Evolutionary conservation across 2,113 vertebrate species (phyloP), one percentile per base, ranked within the genome.

Genomic region (Euleptes europaea): DNA sequence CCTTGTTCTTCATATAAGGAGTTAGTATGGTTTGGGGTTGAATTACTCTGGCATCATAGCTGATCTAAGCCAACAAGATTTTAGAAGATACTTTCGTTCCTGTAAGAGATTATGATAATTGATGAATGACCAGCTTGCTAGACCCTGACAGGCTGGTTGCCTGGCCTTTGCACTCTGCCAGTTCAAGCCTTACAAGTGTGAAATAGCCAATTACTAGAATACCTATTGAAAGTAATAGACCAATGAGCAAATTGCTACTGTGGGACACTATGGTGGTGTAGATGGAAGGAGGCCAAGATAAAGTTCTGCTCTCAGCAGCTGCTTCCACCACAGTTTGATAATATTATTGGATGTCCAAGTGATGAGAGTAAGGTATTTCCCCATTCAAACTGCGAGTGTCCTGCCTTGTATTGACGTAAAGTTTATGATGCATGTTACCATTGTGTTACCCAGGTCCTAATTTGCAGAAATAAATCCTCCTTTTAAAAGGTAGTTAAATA

Each of bases 191-290:
- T 96, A 97, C 98, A 97, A 98, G 97, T 99, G 97, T 98, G 98
- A 99, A 99, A 99, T 98, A 98, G 97, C 97, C 98, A 99, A 99
- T 99, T 99, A 99, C 98, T 97, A 93, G 89, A 90, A 97, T 96
- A 96, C 96, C 96, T 97, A 97, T 97, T 97, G 96, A 96, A 97
- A 96, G 97, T 97, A 98, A 98, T 97, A 98, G 97, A 95, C 97
- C 97, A 97, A 97, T 98, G 98, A 98, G 97, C 97, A 98, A 98
- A 98, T 97, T 97, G 97, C 97, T 97, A 96, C 97, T 96, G 93
- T 97, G 97, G 97, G 98, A 98, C 83, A 84, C 57, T 2, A 81
- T 92, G 89, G 92, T 33, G 3, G 91, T 92, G 90, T 93, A 94
- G 95, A 96, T 95, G 96, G 95, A 96, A 95, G 94, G 96, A 94